A percentile compares a stretch with the other conserved stretches of the same genome.
Evolutionary conservation across 2,113 vertebrate species (phyloP).

Genomic region (Lasiurus cinereus): DNA sequence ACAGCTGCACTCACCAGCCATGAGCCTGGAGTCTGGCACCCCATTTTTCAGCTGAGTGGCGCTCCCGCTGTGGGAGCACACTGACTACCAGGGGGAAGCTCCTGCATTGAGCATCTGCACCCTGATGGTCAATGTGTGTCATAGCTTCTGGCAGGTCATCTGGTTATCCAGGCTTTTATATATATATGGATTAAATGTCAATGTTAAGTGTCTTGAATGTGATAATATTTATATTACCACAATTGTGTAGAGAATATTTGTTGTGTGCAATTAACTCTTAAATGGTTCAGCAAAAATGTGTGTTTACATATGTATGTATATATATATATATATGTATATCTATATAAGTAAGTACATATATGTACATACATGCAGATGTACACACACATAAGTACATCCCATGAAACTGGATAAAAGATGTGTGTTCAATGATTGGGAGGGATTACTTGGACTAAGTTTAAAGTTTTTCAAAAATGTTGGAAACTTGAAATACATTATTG

Average conservation of each 20-base stretch:
- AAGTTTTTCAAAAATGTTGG: background rate
- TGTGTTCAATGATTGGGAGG: background rate
- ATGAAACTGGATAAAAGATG: background rate
- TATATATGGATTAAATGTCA: background rate
- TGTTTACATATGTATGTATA: background rate
- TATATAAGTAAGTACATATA: background rate
- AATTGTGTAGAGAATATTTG: background rate
- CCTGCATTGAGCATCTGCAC: too few species aligned
- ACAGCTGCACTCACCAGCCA: too few species aligned
- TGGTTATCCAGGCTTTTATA: too few species aligned
- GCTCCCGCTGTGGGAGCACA: too few species aligned
- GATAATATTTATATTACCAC: background rate
- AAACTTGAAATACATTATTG: background rate
- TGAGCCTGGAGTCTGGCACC: too few species aligned
- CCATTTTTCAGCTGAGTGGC: too few species aligned
- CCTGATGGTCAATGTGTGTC: too few species aligned
- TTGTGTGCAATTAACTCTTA: background rate
- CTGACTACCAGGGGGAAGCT: too few species aligned
- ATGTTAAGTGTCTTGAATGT: background rate
- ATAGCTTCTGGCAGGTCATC: too few species aligned
- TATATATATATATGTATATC: background rate
- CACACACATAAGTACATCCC: background rate
- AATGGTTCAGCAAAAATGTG: background rate
- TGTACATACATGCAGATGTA: background rate
- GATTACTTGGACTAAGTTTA: background rate